Evolutionary conservation across 2,113 vertebrate genomes (phyloP).

Genomic region (Sander lucioperca): DNA sequence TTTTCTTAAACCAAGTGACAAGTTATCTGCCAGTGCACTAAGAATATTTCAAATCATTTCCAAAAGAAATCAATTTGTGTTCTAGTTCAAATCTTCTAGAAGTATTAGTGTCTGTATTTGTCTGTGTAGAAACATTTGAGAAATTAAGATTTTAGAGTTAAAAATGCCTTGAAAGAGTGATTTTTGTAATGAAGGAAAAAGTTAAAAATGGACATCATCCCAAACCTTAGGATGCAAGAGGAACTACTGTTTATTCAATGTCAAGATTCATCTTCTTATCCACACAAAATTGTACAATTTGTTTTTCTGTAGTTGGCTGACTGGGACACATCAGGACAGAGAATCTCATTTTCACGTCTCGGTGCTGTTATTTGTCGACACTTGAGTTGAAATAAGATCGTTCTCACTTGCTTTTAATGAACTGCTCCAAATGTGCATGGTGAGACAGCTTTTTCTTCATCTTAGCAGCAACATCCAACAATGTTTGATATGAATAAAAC

Average conservation of each 20-base stretch:
- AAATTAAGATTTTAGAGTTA: not conserved
- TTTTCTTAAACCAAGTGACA: not conserved
- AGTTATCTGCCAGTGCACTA: too few species aligned
- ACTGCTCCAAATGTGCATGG: not conserved
- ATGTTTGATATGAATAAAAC: constrained; percentile 44
- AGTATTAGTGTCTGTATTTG: too few species aligned
- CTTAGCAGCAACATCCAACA: constrained; percentile 10
- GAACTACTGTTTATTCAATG: not conserved
- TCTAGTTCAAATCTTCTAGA: too few species aligned
- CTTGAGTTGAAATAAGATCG: constrained; percentile 9
- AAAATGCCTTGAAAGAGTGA: not conserved
- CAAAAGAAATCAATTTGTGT: too few species aligned
- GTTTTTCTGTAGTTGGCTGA: not conserved
- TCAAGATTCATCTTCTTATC: not conserved
- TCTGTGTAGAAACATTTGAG: too few species aligned
- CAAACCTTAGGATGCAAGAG: not conserved
- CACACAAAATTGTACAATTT: not conserved
- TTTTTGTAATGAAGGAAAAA: not conserved
- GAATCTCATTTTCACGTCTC: not conserved
- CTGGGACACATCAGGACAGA: not conserved
- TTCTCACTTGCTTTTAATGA: constrained; percentile 44
- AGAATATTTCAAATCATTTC: too few species aligned
- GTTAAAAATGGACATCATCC: too few species aligned
- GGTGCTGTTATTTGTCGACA: constrained; percentile 11
- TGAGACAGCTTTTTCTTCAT: constrained; percentile 10